A percentile compares a stretch with the other conserved stretches of the same genome.
Conservation (phyloP, 2,888 invertebrate species). For the Temnothorax ravouxi region DNA sequence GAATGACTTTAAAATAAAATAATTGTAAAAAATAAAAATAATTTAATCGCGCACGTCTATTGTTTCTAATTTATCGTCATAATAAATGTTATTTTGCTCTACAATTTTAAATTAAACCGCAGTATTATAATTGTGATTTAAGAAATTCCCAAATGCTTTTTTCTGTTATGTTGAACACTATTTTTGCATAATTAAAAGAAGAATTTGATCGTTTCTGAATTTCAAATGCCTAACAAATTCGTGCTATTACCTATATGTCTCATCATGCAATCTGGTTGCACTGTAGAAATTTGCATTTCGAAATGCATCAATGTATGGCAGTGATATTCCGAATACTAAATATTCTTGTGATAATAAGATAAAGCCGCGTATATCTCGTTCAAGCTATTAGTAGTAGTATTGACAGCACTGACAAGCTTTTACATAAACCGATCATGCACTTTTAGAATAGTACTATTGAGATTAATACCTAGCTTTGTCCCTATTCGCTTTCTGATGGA, state of each 20-base stretch:
- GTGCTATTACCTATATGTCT: slow-evolving; percentile 13
- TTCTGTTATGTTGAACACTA: neutral
- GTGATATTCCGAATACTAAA: slow-evolving; percentile 9
- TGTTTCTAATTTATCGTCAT: neutral
- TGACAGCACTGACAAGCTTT: slow-evolving; percentile 39
- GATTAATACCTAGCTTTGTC: slow-evolving; percentile 52
- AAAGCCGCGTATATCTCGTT: slow-evolving; percentile 51
- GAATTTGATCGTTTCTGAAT: slow-evolving; percentile 46
- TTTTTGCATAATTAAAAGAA: slow-evolving; percentile 10
- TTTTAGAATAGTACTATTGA: slow-evolving; percentile 40
- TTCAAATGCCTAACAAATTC: slow-evolving; percentile 8
- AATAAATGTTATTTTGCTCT: slow-evolving; percentile 5
- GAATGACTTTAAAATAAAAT: neutral
- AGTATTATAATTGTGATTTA: neutral
- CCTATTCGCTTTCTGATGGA: slow-evolving; percentile 48
- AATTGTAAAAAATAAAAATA: slow-evolving; percentile 22
- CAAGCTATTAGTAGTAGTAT: neutral
- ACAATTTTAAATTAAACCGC: neutral
- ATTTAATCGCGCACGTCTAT: neutral
- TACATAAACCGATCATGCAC: slow-evolving; percentile 57
- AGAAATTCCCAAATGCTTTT: neutral
- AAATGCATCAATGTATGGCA: slow-evolving; percentile 37
- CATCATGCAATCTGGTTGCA: slow-evolving; percentile 46
- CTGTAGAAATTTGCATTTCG: slow-evolving; percentile 63
- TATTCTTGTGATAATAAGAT: slow-evolving; percentile 62